Evolutionary conservation across 2,888 invertebrate species (phyloP), one percentile per base, ranked within the genome.

Genomic region (Palloptera scutellata): DNA sequence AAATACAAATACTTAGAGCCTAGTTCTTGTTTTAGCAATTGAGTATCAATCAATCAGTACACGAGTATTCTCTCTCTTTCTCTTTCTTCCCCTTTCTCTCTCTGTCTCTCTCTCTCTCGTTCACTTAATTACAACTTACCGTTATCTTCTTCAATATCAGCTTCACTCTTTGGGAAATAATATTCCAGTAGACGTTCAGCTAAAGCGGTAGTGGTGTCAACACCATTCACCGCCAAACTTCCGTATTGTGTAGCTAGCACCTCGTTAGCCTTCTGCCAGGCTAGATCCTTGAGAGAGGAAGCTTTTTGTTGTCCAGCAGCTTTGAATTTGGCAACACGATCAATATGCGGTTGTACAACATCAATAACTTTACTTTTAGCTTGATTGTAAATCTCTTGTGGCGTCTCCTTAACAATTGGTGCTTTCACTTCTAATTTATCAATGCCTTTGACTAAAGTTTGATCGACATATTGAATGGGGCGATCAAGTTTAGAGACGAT

Each of bases 181-280:
- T 90, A 90, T 83, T 94, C 92, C 11, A 94, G 84, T 72, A 92
- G 86, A 68, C 89, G 88, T 86, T 93, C 92, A 19, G 92, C 91
- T 68, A 90, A 84, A 1, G 87, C 86, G 17, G 91, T 89, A 57
- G 92, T 91, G 3, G 86, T 87, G 79, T 92, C 92, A 19, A 93
- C 87, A 64, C 91, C 88, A 74, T 87, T 86, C 19, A 92, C 86
- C 0, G 91, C 91, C 77, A 88, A 88, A 78, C 88, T 89, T 2
- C 92, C 92, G 77, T 90, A 90, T 59, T 89, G 88, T 5, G 91
- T 91, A 42, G 89, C 89, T 59, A 92, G 86, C 62, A 92, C 87
- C 60, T 90, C 88, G 81, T 91, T 92, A 15, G 91, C 90, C 76
- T 90, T 91, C 66, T 89, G 88, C 91, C 91, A 91, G 64, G 91